Percentiles rank a stretch among this genome's conserved stretches.
These are phyloP conservation scores for Brachionus manjavacas DNA, from an alignment of 1,140 invertebrate species.

Conservation along the genomic window DNA sequence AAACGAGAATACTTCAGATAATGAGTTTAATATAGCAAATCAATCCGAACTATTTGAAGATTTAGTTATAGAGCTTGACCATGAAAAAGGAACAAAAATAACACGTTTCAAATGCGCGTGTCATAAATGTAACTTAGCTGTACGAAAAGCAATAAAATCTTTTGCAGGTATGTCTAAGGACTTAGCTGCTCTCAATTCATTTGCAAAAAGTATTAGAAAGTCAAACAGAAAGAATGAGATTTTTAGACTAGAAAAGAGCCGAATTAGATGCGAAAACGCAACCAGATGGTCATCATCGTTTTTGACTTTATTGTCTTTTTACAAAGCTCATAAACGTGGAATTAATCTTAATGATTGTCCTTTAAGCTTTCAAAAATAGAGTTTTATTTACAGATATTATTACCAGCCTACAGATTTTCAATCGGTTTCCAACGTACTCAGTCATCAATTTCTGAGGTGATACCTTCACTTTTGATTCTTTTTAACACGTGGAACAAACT, in stretches of 20 bases:
- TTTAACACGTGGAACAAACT: neutral
- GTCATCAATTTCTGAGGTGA: neutral
- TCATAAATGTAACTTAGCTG: neutral
- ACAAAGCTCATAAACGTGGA: neutral
- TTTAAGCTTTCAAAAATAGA: neutral
- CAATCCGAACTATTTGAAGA: neutral
- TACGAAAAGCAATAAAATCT: neutral
- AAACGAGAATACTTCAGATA: neutral
- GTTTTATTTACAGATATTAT: conserved; percentile 1
- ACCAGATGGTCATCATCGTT: conserved; percentile 8
- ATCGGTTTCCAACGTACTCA: neutral
- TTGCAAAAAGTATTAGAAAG: neutral
- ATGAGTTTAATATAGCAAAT: neutral
- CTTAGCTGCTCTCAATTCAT: neutral
- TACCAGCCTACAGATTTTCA: neutral
- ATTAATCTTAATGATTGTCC: neutral
- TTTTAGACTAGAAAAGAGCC: neutral
- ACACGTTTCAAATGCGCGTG: neutral
- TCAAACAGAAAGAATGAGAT: neutral
- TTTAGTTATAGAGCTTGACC: neutral
- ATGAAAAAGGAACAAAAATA: neutral
- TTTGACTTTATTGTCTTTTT: neutral
- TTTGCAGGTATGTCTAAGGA: neutral
- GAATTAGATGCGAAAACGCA: neutral
- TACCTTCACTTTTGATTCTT: neutral